Evolutionary conservation across 2,113 vertebrate species (phyloP).

Genomic region (Misgurnus mizolepis): DNA sequence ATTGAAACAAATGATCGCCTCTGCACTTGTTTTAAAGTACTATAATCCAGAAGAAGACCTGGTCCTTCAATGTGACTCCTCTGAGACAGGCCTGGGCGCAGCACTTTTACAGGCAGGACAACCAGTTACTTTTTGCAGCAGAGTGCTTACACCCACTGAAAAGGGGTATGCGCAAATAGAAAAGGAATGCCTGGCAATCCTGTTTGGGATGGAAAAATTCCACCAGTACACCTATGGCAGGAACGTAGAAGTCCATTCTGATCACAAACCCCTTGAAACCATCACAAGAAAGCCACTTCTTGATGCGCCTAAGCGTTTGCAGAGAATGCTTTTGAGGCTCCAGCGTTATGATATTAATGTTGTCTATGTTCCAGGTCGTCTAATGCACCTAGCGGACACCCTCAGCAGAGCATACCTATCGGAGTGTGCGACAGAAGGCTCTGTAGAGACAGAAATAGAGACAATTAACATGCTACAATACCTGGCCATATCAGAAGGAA

Average conservation of each 20-base stretch:
- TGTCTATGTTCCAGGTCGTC: constrained; percentile 15
- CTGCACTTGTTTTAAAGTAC: constrained; percentile 13
- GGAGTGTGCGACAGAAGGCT: constrained; percentile 10
- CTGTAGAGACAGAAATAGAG: not conserved
- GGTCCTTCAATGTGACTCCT: constrained; percentile 13
- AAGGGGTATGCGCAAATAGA: constrained; percentile 45
- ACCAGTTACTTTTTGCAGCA: constrained; percentile 13
- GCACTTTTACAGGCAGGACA: not conserved
- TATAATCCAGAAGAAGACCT: constrained; percentile 15
- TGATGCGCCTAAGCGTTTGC: constrained; percentile 5
- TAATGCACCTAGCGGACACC: constrained; percentile 28
- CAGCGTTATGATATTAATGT: constrained; percentile 35
- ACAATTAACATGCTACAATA: constrained; percentile 4
- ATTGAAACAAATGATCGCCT: constrained; percentile 6
- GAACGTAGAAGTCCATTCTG: constrained; percentile 30
- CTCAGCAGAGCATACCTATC: constrained; percentile 21
- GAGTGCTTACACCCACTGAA: constrained; percentile 40
- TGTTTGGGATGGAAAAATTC: constrained; percentile 44
- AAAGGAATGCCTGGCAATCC: constrained; percentile 40
- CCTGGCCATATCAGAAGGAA: not conserved
- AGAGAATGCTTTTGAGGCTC: constrained; percentile 37
- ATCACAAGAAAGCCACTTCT: not conserved
- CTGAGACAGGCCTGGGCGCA: constrained; percentile 17
- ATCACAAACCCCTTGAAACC: constrained; percentile 49
- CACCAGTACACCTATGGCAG: constrained; percentile 49